Conservation (phyloP, 2,113 vertebrate genomes). For the Mirza zaza region DNA sequence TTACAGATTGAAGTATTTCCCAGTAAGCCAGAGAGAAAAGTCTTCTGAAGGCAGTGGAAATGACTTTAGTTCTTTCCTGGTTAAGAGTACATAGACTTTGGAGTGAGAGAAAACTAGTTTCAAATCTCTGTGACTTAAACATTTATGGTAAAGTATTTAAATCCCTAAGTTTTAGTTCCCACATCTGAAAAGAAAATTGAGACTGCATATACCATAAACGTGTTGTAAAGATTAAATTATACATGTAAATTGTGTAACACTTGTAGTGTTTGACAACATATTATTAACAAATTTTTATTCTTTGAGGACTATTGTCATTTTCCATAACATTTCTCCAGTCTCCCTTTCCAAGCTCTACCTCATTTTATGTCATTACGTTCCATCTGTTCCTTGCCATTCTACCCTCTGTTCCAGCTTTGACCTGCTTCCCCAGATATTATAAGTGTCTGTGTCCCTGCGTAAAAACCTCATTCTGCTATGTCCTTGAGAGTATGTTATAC, state of each 20-base stretch:
- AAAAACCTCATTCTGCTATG: neutral
- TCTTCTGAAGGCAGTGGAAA: neutral
- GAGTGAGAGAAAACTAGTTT: slow-evolving; percentile 12
- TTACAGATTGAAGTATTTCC: slow-evolving; percentile 45
- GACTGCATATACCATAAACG: neutral
- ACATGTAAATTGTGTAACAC: slow-evolving; percentile 3
- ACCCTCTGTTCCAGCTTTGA: neutral
- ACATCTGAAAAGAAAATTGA: neutral
- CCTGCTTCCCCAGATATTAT: neutral
- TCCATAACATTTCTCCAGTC: neutral
- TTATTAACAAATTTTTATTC: slow-evolving; percentile 14
- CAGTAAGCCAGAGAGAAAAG: neutral
- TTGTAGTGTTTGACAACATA: neutral
- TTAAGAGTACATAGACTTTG: neutral
- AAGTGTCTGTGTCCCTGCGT: neutral
- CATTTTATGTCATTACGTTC: neutral
- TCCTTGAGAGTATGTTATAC: neutral
- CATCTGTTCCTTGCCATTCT: neutral
- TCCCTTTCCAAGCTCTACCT: neutral
- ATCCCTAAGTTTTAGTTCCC: slow-evolving; percentile 22
- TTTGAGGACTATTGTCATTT: neutral
- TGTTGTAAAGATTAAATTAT: slow-evolving; percentile 15
- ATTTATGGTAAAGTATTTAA: slow-evolving; percentile 50
- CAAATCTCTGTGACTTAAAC: neutral
- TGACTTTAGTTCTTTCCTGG: neutral